These are phyloP conservation scores for Abscondita cerata DNA, from an alignment of 2,888 invertebrate genomes.

Conservation along the genomic window DNA sequence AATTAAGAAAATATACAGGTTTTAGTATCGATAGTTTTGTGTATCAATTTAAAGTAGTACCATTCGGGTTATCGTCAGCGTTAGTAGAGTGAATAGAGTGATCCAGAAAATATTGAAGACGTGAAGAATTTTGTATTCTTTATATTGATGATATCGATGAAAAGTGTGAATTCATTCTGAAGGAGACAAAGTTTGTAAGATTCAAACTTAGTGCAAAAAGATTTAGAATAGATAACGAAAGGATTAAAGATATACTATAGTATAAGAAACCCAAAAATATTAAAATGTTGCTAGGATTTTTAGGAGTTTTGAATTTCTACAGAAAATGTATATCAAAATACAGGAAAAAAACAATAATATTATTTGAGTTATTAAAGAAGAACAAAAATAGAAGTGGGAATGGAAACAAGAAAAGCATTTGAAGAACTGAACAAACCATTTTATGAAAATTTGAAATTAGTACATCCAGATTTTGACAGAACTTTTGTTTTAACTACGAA, in stretches of 20 bases:
- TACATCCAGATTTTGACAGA: no score
- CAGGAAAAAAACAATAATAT: no score
- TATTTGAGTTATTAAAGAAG: no score
- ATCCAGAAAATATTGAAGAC: constrained; percentile 13
- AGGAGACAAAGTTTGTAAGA: no score
- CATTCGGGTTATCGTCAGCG: not conserved
- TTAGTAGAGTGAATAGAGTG: constrained; percentile 3
- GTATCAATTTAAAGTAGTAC: constrained; percentile 17
- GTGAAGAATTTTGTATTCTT: constrained; percentile 20
- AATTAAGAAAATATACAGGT: not conserved
- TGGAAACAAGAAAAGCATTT: no score
- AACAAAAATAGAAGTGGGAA: no score
- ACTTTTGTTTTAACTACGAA: no score
- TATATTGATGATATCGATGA: constrained; percentile 12
- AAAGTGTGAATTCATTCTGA: constrained; percentile 2
- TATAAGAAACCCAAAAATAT: not conserved
- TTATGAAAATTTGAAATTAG: no score
- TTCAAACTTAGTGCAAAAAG: not conserved
- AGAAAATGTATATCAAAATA: no score
- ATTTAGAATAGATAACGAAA: not conserved
- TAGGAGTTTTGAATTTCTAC: no score
- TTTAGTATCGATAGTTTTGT: constrained; percentile 1
- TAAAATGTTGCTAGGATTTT: no score
- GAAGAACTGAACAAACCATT: no score
- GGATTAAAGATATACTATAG: not conserved